phyloP scores from a whole-genome alignment of 2,113 vertebrate species.

The Myrmecophaga tridactyla region DNA sequence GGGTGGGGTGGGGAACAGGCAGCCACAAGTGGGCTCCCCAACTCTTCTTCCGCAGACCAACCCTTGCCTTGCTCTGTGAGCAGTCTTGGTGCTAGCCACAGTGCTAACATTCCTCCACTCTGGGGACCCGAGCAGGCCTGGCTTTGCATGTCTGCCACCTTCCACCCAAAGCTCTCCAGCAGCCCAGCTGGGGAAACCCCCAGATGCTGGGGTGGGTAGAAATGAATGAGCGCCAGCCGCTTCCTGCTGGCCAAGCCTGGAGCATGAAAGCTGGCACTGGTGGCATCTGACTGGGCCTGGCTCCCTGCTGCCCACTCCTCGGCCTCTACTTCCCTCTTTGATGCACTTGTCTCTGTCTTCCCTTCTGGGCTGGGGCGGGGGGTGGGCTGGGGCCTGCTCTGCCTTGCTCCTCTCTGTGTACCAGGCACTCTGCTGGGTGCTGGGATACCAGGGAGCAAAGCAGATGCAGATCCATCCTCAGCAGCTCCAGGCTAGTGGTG shows the following conservation, averaged over 20 bases:
- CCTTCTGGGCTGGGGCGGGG: background rate
- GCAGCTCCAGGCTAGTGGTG: background rate
- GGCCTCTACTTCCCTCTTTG: no score
- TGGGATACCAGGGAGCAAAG: no score
- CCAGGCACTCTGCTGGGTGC: background rate
- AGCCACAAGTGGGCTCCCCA: background rate
- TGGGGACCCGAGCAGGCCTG: no score
- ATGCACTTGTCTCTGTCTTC: background rate
- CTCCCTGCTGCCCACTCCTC: background rate
- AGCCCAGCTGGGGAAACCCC: background rate
- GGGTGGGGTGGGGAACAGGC: background rate
- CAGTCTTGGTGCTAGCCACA: background rate
- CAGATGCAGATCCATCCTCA: fast-evolving
- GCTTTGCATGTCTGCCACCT: background rate
- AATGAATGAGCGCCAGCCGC: background rate
- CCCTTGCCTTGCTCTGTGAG: background rate
- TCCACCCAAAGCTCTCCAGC: slow-evolving; percentile 44
- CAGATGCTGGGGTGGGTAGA: background rate
- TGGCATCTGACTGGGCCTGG: no score
- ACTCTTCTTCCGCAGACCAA: background rate
- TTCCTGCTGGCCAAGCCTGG: background rate
- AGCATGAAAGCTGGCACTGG: background rate
- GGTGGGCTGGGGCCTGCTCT: background rate
- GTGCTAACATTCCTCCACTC: background rate
- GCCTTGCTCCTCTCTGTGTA: background rate